Base-by-base conservation (phyloP, 2,888 invertebrate genomes). In the Macrosiphum euphorbiae region DNA sequence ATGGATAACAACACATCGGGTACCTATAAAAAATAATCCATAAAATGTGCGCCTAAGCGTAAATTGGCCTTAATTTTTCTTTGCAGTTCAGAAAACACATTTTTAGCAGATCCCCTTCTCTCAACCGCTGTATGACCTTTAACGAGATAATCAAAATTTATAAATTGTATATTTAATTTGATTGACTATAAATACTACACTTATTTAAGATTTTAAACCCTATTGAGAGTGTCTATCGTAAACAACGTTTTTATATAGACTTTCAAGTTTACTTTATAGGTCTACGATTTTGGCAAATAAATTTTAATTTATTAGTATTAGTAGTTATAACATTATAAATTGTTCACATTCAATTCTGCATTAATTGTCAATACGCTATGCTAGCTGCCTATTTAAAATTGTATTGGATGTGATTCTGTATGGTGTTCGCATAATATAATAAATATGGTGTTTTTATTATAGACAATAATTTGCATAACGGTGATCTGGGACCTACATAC, bases 1-100 rank as follows among this genome's bases (percentile, higher is more conserved):
- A 94, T 95, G 86, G 90, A 94, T n/a, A 94, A 94, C 41, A 94
- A 67, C n/a, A 52, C 94, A 28, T 86, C 90, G 3, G 67, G 94
- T 94, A n/a, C n/a, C n/a, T n/a, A 47, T 78, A 35, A 78, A 78
- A 78, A 35, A 41, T 78, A 78, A 35, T 78, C 35, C 35, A 78
- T 78, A 7, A 20, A 28, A 67, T 35, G 35, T 61, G 28, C 28
- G 20, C 20, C 35, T 78, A 26, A 58, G 20, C 35, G 20, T 78
- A 78, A 7, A 20, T 20, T 78, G 20, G 35, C 35, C 20, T n/a
- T 78, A 78, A 78, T 78, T 78, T 78, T 35, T 78, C 8, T 20
- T 78, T 8, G 3, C 20, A 20, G 35, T 20, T 3, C 8, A 35
- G 20, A 78, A 35, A 78, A 35, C 8, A 78, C 3, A 78, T 35